Evolutionary conservation across 2,888 invertebrate genomes (phyloP).

Genomic region (Anthophora plumipes): DNA sequence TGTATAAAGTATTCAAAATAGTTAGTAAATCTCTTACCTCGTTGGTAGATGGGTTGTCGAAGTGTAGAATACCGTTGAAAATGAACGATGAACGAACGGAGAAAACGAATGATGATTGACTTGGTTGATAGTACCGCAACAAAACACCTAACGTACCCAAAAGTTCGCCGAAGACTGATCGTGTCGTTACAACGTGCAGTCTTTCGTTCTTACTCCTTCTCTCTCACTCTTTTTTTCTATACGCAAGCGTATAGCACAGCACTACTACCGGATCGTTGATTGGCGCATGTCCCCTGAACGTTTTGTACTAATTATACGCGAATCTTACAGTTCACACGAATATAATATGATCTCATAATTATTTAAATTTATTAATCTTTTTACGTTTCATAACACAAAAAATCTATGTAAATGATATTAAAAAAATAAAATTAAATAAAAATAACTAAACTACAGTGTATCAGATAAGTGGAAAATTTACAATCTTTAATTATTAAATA

Average conservation of each 20-base stretch:
- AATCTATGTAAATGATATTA: too few species aligned
- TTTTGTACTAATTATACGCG: neutral
- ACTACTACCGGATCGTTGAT: constrained; percentile 27
- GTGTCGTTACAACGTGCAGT: constrained; percentile 27
- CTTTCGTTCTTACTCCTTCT: constrained; percentile 27
- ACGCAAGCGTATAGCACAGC: constrained; percentile 49
- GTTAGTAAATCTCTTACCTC: constrained; percentile 27
- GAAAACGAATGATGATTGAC: neutral
- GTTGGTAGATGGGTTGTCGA: neutral
- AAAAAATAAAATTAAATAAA: too few species aligned
- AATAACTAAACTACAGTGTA: neutral
- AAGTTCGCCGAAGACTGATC: constrained; percentile 57
- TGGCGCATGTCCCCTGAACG: constrained; percentile 12
- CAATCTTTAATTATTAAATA: neutral
- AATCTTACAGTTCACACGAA: too few species aligned
- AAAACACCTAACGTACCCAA: constrained; percentile 22
- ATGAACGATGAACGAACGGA: neutral
- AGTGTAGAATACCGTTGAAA: neutral
- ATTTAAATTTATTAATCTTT: neutral
- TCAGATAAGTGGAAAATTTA: neutral
- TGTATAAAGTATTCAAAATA: neutral
- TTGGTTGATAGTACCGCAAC: neutral
- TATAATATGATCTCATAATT: neutral
- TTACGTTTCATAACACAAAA: neutral
- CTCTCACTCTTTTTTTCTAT: constrained; percentile 5